phyloP scores from a whole-genome alignment of 2,888 invertebrate genomes.

The Octonoba sinensis region DNA sequence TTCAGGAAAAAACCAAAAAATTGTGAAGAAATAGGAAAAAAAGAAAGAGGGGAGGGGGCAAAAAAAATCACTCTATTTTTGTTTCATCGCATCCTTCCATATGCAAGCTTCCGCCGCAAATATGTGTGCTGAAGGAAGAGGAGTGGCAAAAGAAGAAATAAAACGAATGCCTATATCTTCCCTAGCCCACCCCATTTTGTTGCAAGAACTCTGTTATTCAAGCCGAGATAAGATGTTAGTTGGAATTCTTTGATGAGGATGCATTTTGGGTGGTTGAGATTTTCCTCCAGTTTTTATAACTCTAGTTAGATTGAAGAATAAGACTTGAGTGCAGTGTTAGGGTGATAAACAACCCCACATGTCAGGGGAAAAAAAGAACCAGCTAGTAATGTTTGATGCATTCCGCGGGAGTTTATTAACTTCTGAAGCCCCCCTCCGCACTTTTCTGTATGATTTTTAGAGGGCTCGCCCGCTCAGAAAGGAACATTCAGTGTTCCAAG shows the following conservation, averaged over 20 bases:
- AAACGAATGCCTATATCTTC: not conserved
- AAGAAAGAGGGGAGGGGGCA: no score
- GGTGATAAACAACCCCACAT: slow-evolving; percentile 36
- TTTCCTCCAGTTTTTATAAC: slow-evolving; percentile 2
- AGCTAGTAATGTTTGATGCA: slow-evolving; percentile 23
- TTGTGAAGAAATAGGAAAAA: no score
- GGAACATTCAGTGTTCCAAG: slow-evolving; percentile 1
- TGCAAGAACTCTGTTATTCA: slow-evolving; percentile 22
- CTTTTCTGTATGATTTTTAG: slow-evolving; percentile 21
- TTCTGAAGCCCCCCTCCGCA: slow-evolving; percentile 29
- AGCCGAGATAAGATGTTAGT: slow-evolving; percentile 35
- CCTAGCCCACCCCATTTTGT: not conserved
- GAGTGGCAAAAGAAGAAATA: no score
- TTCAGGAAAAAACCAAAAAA: no score
- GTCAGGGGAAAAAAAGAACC: no score
- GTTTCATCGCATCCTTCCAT: no score
- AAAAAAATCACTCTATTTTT: no score
- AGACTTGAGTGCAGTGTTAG: not conserved
- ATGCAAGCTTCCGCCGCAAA: no score
- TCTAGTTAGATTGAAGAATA: no score
- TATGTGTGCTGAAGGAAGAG: no score
- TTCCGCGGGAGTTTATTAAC: slow-evolving; percentile 44
- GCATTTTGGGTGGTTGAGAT: slow-evolving; percentile 40
- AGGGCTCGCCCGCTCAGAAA: not conserved
- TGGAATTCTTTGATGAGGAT: slow-evolving; percentile 37